Evolutionary conservation across 2,113 vertebrate genomes (phyloP).

Genomic region (Hyla sarda): DNA sequence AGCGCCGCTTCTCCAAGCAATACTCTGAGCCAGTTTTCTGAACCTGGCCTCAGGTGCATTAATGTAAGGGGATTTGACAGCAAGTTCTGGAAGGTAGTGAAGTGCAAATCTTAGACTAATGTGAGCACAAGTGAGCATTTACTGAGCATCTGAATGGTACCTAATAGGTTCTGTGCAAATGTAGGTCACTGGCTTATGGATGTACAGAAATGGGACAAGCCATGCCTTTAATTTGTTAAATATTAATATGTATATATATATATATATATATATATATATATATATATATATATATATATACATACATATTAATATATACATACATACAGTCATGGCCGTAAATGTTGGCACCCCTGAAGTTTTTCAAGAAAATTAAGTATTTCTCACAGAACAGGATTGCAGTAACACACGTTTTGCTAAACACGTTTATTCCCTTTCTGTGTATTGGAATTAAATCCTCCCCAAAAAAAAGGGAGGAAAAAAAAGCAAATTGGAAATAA

Average conservation of each 20-base stretch:
- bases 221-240: not conserved
- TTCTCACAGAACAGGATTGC: no score
- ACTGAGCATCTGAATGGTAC: conserved; percentile 18
- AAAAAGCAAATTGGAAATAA: no score
- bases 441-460: no score
- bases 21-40: conserved; percentile 32
- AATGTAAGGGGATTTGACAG: conserved; percentile 30
- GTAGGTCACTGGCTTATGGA: not conserved
- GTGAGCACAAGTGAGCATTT: conserved; percentile 21
- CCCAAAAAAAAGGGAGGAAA: no score
- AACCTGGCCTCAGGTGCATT: conserved; percentile 1
- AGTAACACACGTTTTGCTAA: no score
- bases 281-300: no score
- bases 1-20: not conserved
- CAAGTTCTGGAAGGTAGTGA: not conserved
- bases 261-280: no score
- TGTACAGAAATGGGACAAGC: not conserved
- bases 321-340: no score
- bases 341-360: no score
- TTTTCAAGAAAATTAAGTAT: no score
- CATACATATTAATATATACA: no score
- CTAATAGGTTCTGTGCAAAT: conserved; percentile 27
- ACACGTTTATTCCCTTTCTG: no score
- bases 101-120: conserved; percentile 37
- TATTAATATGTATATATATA: not conserved